A percentile compares a stretch with the other conserved stretches of the same genome.
Conservation (phyloP, 2,888 invertebrate species). For the Acleris literana region DNA sequence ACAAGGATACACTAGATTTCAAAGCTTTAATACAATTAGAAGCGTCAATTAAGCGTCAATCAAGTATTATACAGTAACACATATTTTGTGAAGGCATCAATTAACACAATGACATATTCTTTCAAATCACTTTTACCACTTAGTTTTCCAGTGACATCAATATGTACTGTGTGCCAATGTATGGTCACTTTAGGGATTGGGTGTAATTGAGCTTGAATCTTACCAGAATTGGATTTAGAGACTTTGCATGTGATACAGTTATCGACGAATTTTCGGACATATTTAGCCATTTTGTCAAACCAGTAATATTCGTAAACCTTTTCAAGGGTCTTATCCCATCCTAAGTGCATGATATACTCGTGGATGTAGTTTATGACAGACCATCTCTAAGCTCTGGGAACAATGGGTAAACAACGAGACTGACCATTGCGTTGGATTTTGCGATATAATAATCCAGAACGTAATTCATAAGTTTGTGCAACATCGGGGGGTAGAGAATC, state of each 20-base stretch:
- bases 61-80: not conserved
- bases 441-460: too few species aligned
- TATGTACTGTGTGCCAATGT: too few species aligned
- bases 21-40: not conserved
- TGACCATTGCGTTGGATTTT: constrained; percentile 3
- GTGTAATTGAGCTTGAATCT: not conserved
- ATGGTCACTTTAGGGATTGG: not conserved
- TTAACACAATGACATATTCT: not conserved
- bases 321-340: constrained; percentile 19
- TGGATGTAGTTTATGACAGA: constrained; percentile 7
- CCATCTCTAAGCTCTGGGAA: not conserved
- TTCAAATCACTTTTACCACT: not conserved
- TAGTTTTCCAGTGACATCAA: too few species aligned
- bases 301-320: too few species aligned
- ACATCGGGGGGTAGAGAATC: too few species aligned
- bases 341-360: constrained; percentile 1
- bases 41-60: not conserved
- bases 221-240: constrained; percentile 22
- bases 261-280: constrained; percentile 32
- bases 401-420: not conserved
- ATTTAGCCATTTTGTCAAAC: constrained; percentile 19
- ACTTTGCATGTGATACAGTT: constrained; percentile 27
- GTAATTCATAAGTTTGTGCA: too few species aligned
- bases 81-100: not conserved
- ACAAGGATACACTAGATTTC: not conserved